A percentile compares a stretch with the other conserved stretches of the same genome.
phyloP scores from a whole-genome alignment of 2,113 vertebrate genomes.

The Dipodomys merriami region DNA sequence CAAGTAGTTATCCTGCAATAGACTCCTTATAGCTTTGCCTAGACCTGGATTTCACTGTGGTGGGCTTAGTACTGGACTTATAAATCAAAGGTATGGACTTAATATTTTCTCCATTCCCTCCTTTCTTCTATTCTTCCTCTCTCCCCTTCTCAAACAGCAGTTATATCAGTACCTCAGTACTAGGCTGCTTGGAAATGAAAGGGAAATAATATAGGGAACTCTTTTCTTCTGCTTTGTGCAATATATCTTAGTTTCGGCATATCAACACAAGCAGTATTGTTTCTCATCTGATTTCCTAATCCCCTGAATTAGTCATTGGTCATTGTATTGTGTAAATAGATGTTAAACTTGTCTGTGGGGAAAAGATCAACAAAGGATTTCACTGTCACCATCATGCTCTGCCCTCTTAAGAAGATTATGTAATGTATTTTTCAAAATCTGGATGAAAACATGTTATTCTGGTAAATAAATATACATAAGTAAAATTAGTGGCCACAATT shows the following conservation, averaged over 20 bases:
- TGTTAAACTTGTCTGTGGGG: background rate
- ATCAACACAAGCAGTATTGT: background rate
- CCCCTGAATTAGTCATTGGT: background rate
- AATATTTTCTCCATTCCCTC: background rate
- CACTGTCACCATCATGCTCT: background rate
- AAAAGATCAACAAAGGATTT: background rate
- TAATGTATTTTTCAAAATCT: slow-evolving; percentile 10
- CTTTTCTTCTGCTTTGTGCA: background rate
- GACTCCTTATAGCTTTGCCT: background rate
- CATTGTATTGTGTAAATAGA: background rate
- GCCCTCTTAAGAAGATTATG: background rate
- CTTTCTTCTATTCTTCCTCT: too few species aligned
- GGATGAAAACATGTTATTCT: background rate
- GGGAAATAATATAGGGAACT: background rate
- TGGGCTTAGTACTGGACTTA: background rate
- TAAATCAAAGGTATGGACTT: background rate
- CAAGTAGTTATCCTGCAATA: background rate
- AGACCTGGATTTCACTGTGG: background rate
- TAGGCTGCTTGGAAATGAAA: background rate
- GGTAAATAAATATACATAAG: background rate
- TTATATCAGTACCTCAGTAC: too few species aligned
- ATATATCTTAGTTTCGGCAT: background rate
- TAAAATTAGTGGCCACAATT: background rate
- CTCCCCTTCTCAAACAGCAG: too few species aligned
- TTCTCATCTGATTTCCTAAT: background rate